Evolutionary conservation across 37 sponge, comb jelly and placozoan genomes (phyloP), one percentile per base, ranked within the genome.

Genomic region (Petrosia ficiformis): DNA sequence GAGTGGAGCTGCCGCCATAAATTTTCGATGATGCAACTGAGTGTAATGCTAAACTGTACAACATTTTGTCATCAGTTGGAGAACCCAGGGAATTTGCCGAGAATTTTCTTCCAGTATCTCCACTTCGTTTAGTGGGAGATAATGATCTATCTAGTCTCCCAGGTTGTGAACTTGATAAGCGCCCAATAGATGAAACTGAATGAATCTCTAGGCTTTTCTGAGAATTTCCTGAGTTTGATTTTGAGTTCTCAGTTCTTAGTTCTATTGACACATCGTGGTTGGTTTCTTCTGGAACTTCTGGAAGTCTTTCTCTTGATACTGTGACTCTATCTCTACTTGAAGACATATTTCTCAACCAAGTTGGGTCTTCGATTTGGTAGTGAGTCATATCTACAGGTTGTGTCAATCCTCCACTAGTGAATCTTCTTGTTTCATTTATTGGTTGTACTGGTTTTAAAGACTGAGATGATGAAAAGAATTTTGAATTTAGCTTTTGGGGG

Each of bases 261-360:
- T n/a, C n/a, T n/a, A n/a, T n/a, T n/a, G n/a, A n/a, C n/a, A n/a
- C n/a, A n/a, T n/a, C n/a, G 54, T 16, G 10, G 54, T 16, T 10
- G 22, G 28, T n/a, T n/a, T 61, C 63, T 22, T 61, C 63, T 5
- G 63, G 63, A 26, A 61, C 63, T n/a, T 61, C 63, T 26, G 63
- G 63, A n/a, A 61, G 63, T 29, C 63, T n/a, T 5, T 61, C 63
- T 22, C 63, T 24, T 26, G 63, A 61, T 6, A 61, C 5, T 5
- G 22, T 61, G 5, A 61, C 63, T 61, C 26, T 61, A 11, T 61
- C 63, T 29, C 63, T 8, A 5, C 25, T n/a, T 5, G 63, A 26
- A 29, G 63, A 8, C 16, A 48, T 16, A 10, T 19, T 48, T 22
- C 63, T 8, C 5, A 8, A 5, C 63, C 63, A n/a, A 5, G 11